A percentile compares a stretch with the other conserved stretches of the same genome.
phyloP scores from a whole-genome alignment of 1,140 invertebrate species.

The Achroia grisella region DNA sequence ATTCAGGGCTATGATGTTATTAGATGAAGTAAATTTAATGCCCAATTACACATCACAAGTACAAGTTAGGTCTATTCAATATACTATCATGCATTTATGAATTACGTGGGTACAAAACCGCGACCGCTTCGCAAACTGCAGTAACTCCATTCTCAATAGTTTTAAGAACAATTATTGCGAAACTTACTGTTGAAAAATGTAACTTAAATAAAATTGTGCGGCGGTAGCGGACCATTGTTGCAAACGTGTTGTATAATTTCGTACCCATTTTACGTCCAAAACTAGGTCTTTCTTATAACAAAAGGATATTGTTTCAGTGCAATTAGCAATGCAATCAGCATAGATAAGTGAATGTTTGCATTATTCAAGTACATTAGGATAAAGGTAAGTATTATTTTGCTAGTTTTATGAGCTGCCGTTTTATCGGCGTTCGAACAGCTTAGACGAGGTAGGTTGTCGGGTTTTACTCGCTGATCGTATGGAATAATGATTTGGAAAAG shows the following conservation, averaged over 20 bases:
- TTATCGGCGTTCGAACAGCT: neutral
- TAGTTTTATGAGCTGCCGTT: neutral
- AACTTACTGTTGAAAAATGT: neutral
- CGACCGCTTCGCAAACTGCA: too few species aligned
- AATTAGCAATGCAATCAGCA: slow-evolving; percentile 59
- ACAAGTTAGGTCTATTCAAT: too few species aligned
- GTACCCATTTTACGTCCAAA: slow-evolving; percentile 53
- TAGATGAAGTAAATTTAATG: too few species aligned
- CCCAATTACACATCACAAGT: too few species aligned
- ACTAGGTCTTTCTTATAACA: slow-evolving; percentile 55
- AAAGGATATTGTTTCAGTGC: slow-evolving; percentile 58
- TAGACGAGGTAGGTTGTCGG: too few species aligned
- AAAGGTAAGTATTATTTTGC: slow-evolving; percentile 10
- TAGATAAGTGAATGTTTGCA: slow-evolving; percentile 59
- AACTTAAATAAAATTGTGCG: neutral
- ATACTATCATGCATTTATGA: too few species aligned
- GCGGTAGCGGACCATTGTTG: slow-evolving; percentile 37
- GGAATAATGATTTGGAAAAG: too few species aligned
- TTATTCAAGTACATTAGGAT: slow-evolving; percentile 24
- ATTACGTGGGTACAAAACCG: too few species aligned
- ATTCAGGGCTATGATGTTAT: too few species aligned
- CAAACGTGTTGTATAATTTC: slow-evolving; percentile 47
- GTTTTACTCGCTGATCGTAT: too few species aligned
- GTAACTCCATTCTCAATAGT: neutral
- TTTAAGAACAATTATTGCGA: neutral